A percentile compares a stretch with the other conserved stretches of the same genome.
Evolutionary conservation across 2,113 vertebrate species (phyloP).

Genomic region (Narcine bancroftii): DNA sequence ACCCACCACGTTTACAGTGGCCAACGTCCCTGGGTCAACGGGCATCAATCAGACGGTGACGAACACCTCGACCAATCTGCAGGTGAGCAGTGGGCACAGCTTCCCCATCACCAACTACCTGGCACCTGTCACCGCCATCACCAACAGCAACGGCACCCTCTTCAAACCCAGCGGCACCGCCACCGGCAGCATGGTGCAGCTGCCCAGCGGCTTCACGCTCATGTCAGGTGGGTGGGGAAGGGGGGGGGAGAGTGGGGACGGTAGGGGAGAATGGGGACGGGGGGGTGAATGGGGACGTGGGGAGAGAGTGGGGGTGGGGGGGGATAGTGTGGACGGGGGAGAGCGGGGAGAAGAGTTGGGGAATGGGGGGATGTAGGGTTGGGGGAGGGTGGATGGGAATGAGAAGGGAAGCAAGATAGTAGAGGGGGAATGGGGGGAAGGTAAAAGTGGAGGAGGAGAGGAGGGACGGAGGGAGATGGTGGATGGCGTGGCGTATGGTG

Average conservation of each 20-base stretch:
- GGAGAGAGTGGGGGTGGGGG: neutral
- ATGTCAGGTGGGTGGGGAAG: conserved; percentile 70
- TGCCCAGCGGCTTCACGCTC: conserved; percentile 88
- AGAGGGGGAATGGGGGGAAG: too few relatives aligned
- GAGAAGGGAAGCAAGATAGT: too few relatives aligned
- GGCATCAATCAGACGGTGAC: conserved; percentile 77
- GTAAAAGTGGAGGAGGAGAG: too few relatives aligned
- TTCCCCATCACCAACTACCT: conserved; percentile 98
- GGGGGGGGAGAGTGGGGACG: neutral
- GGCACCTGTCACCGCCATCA: conserved; percentile 79
- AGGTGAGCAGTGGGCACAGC: conserved; percentile 85
- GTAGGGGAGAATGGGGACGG: too few relatives aligned
- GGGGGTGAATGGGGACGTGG: too few relatives aligned
- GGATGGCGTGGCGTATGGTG: too few relatives aligned
- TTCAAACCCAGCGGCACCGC: conserved; percentile 72
- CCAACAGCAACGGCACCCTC: conserved; percentile 78
- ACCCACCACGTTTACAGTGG: conserved; percentile 79
- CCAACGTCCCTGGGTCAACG: conserved; percentile 78
- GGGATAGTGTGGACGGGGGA: neutral
- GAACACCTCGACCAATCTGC: conserved; percentile 94
- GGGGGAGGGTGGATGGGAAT: neutral
- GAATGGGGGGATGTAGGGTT: neutral
- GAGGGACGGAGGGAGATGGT: too few relatives aligned
- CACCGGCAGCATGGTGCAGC: conserved; percentile 78
- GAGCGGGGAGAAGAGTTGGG: too few relatives aligned